phyloP scores from a whole-genome alignment of 2,888 invertebrate species.

The Thyatira batis region DNA sequence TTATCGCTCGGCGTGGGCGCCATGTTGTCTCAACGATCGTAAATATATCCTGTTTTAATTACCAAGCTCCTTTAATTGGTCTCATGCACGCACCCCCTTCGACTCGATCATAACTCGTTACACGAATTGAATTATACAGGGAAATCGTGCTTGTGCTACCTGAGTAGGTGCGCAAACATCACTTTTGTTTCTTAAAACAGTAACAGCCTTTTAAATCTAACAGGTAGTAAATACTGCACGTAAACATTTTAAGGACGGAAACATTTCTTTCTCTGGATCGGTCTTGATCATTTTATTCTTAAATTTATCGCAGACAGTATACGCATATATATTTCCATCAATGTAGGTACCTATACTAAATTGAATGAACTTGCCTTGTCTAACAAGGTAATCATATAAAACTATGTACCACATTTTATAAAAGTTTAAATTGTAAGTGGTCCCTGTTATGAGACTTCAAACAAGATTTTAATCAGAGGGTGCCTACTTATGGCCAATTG shows the following conservation, averaged over 20 bases:
- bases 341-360: no score
- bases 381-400: no score
- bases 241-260: no score
- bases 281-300: no score
- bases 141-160: conserved; percentile 12
- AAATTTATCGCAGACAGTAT: no score
- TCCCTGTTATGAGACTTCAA: background rate
- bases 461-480: background rate
- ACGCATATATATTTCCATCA: no score
- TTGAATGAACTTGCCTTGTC: no score
- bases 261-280: no score
- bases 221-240: no score
- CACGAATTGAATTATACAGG: conserved; percentile 16
- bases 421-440: background rate
- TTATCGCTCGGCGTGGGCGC: conserved; percentile 59
- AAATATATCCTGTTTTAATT: conserved; percentile 78
- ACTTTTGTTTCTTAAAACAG: background rate
- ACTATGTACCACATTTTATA: background rate
- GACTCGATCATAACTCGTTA: conserved; percentile 30
- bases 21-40: conserved; percentile 73
- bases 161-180: background rate
- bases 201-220: background rate
- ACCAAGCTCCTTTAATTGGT: conserved; percentile 66
- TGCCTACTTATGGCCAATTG: conserved; percentile 32
- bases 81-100: conserved; percentile 55